Evolutionary conservation across 2,113 vertebrate species (phyloP).

Genomic region (Leuciscus idus): DNA sequence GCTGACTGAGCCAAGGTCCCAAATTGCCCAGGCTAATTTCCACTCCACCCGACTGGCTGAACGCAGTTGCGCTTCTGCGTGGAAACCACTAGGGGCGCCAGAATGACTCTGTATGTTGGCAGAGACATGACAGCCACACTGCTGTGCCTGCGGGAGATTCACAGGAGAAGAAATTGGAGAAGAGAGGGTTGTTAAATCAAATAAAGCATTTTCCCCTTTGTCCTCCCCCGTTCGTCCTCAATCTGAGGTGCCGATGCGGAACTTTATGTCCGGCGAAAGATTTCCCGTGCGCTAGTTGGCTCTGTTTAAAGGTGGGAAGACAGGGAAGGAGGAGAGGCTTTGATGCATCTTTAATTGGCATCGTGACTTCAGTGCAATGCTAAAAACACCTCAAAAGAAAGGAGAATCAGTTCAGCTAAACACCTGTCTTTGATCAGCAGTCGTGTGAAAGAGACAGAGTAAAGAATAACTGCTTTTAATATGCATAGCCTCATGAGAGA

Average conservation of each 20-base stretch:
- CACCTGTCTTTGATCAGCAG: slow-evolving; percentile 52
- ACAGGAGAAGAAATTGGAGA: not conserved
- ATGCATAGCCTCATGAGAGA: slow-evolving; percentile 5
- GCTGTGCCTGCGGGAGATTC: not conserved
- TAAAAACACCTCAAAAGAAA: slow-evolving; percentile 51
- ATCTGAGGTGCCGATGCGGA: slow-evolving; percentile 25
- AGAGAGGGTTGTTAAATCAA: slow-evolving; percentile 41
- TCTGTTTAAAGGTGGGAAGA: slow-evolving; percentile 35
- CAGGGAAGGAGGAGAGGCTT: slow-evolving; percentile 35
- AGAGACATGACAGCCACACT: slow-evolving; percentile 32
- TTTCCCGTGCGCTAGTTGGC: not conserved
- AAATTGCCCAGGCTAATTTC: slow-evolving; percentile 45
- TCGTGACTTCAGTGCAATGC: slow-evolving; percentile 45
- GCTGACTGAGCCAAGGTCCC: slow-evolving; percentile 25
- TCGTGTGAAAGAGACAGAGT: slow-evolving; percentile 1
- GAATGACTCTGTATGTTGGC: slow-evolving; percentile 11
- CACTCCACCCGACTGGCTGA: slow-evolving; percentile 14
- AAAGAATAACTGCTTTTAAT: slow-evolving; percentile 33
- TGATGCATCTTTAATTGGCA: slow-evolving; percentile 47
- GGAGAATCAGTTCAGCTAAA: slow-evolving; percentile 39
- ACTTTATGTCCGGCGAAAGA: slow-evolving; percentile 37
- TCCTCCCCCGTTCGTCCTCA: not conserved
- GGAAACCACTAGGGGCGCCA: slow-evolving; percentile 10
- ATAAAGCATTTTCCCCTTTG: slow-evolving; percentile 25
- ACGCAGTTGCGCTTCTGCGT: slow-evolving; percentile 5